Evolutionary conservation across 2,113 vertebrate genomes (phyloP), one percentile per base, ranked within the genome.

Genomic region (Anolis sagrei): DNA sequence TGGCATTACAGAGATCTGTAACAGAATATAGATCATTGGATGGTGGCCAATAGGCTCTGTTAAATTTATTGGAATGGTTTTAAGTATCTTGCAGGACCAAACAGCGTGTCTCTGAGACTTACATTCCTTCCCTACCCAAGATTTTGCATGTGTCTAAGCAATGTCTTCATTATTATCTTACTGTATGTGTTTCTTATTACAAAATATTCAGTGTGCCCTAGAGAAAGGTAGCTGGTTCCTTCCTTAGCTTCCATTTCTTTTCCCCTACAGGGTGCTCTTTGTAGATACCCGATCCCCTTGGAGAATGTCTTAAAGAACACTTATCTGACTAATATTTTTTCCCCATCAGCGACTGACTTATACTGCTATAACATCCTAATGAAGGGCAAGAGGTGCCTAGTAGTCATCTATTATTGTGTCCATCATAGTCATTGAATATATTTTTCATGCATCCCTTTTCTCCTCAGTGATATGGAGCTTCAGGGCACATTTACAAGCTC

Each of bases 261-360:
- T 62, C 36, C 68, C 64, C 64, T 66, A 76, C 25, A n/a, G 32
- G 61, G 34, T 82, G 29, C 80, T 73, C 72, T 49, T 79, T 87
- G 36, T 75, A 85, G 88, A 87, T 89, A 72, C 64, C 64, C 27
- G 8, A 9, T 66, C 51, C 73, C 91, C 84, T 69, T 88, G 90
- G 91, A 78, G 16, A 83, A 44, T 3, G 32, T 81, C 14, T 88
- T 58, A 23, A 79, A 11, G 6, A 73, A 69, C 66, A 32, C 14
- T 79, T 73, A 14, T 54, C 27, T 80, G 6, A 54, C 3, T 62
- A 90, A 89, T 76, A 85, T 74, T 89, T 85, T 84, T 16, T 44
- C 39, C 5, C 0, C 10, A 13, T 79, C 78, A 76, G 72, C 36
- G 76, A 21, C 54, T 79, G 62, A 86, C 82, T 62, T 25, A 10